Conservation (phyloP, 1,140 invertebrate genomes). For the Trissolcus basalis region DNA sequence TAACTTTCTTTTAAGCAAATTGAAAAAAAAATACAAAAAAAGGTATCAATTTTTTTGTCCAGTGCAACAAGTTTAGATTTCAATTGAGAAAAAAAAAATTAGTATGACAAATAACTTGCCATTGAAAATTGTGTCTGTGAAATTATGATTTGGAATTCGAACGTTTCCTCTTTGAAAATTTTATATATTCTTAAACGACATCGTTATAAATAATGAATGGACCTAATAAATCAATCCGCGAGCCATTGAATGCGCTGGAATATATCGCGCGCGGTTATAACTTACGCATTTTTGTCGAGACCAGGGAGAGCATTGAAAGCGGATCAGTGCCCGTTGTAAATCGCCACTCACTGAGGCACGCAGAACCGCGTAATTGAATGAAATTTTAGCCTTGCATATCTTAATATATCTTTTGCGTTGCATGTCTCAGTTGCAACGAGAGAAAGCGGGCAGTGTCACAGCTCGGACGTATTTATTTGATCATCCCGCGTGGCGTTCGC, state of each 20-base stretch:
- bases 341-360: constrained; percentile 3
- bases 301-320: constrained; percentile 14
- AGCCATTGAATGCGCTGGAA: not conserved
- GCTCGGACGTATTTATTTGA: constrained; percentile 20
- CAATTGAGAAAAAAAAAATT: no score
- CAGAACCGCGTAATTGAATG: constrained; percentile 19
- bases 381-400: constrained; percentile 6
- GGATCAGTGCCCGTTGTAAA: constrained; percentile 27
- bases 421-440: constrained; percentile 10
- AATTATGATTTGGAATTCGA: no score
- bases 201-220: constrained; percentile 11
- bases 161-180: not conserved
- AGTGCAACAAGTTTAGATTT: no score
- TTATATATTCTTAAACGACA: not conserved
- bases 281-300: constrained; percentile 1
- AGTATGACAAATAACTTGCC: no score
- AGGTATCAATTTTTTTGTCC: no score
- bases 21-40: no score
- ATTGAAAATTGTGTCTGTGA: no score
- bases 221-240: constrained; percentile 5
- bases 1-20: not conserved
- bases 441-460: constrained; percentile 20
- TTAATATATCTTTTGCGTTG: constrained; percentile 20
- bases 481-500: no score
- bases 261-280: constrained; percentile 8